A percentile compares a stretch with the other conserved stretches of the same genome.
Evolutionary conservation across 1,140 invertebrate genomes (phyloP).

Genomic region (Eupeodes corollae): DNA sequence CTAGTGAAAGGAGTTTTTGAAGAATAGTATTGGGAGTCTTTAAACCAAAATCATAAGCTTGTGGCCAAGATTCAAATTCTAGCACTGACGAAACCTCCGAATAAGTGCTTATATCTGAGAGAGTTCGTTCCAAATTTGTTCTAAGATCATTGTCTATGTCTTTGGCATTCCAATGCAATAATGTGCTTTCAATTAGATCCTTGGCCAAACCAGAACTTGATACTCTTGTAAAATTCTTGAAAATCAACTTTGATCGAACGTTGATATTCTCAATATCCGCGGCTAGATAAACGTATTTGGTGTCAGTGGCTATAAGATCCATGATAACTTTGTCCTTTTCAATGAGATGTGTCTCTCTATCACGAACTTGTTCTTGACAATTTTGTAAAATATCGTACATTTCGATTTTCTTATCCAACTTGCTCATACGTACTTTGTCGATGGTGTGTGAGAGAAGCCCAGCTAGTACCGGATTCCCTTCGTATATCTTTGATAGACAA

Average conservation of each 20-base stretch:
- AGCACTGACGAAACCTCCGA: slow-evolving; percentile 35
- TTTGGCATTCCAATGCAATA: slow-evolving; percentile 21
- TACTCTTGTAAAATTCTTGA: slow-evolving; percentile 32
- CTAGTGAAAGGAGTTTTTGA: slow-evolving; percentile 37
- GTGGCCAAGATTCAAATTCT: slow-evolving; percentile 38
- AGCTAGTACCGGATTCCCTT: slow-evolving; percentile 40
- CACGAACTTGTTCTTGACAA: neutral
- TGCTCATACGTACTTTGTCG: slow-evolving; percentile 13
- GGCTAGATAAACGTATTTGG: slow-evolving; percentile 17
- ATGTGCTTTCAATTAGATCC: slow-evolving; percentile 24
- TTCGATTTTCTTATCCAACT: slow-evolving; percentile 10
- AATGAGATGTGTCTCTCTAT: neutral
- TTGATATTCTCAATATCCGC: slow-evolving; percentile 23
- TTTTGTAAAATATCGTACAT: neutral
- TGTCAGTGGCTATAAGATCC: slow-evolving; percentile 17
- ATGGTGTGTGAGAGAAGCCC: slow-evolving; percentile 37
- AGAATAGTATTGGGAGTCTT: slow-evolving; percentile 40
- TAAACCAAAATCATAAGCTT: slow-evolving; percentile 38
- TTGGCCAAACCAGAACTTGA: slow-evolving; percentile 24
- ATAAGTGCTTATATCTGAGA: slow-evolving; percentile 41
- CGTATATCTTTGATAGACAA: slow-evolving; percentile 37
- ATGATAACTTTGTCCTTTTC: slow-evolving; percentile 6
- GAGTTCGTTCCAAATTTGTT: slow-evolving; percentile 26
- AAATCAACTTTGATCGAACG: slow-evolving; percentile 26
- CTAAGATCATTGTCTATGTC: slow-evolving; percentile 23